Evolutionary conservation across 2,888 invertebrate genomes (phyloP).

Genomic region (Rhabditophanes sp.): DNA sequence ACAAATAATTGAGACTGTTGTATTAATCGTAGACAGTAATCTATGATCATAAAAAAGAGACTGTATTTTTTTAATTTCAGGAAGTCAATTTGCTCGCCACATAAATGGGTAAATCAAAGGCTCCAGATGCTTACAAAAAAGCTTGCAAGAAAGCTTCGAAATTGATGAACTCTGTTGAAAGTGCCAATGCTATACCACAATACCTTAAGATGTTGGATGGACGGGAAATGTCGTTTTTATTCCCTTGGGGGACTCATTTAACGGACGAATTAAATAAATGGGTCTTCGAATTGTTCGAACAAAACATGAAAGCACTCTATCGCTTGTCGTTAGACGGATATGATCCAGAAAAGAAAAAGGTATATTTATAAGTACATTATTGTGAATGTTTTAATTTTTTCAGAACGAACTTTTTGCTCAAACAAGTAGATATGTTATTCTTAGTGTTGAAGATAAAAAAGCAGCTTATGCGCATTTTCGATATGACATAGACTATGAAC

Average conservation of each 20-base stretch:
- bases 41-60: too few relatives aligned
- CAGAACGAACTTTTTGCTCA: conserved; percentile 47
- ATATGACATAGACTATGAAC: conserved; percentile 65
- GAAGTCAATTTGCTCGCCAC: background rate
- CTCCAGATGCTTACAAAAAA: conserved; percentile 16
- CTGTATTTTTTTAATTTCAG: background rate
- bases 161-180: conserved; percentile 17
- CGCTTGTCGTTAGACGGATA: conserved; percentile 57
- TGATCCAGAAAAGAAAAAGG: conserved; percentile 47
- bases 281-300: conserved; percentile 28
- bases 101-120: conserved; percentile 9
- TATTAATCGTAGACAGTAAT: background rate
- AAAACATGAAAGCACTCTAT: conserved; percentile 43
- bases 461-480: conserved; percentile 66
- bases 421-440: conserved; percentile 45
- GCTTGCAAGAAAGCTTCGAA: conserved; percentile 30
- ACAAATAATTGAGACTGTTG: background rate
- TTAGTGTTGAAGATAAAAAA: conserved; percentile 40
- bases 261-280: conserved; percentile 18
- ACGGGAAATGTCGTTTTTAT: conserved; percentile 14
- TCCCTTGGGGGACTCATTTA: conserved; percentile 31
- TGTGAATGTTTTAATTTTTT: too few relatives aligned
- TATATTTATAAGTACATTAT: too few relatives aligned
- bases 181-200: conserved; percentile 14
- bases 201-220: conserved; percentile 13